Base-by-base conservation (phyloP, 2,113 vertebrate species). In the Erpornis zantholeuca region DNA sequence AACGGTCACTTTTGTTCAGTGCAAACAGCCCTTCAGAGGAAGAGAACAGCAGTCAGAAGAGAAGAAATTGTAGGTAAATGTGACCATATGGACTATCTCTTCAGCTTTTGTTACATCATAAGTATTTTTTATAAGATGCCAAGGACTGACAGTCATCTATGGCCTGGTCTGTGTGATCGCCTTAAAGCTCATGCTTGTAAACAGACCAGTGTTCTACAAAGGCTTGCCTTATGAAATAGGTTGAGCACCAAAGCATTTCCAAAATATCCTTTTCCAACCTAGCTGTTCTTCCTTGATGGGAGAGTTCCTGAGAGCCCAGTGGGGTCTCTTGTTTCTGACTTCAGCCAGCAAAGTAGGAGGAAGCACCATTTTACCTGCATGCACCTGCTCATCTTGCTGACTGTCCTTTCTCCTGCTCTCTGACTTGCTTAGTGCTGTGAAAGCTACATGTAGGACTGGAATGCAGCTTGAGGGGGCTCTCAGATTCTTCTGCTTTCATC, bases 241-340 rank as follows among this genome's bases (percentile, higher is more conserved):
- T 60, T 86, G 66, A 77, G 66, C 73, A 73, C 92, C 86, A 93
- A 88, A 88, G 44, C 79, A 50, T 90, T 95, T 90, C 56, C 31
- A 86, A 82, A 81, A 33, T 77, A 44, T 4, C 36, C 10, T 68
- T 88, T 88, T 80, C 71, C 66, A 86, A 22, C n/a, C 60, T 57
- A 80, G 31, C 64, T 89, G 50, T 53, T 94, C 40, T 57, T 94
- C 36, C 59, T 85, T 50, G 50, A 72, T 56, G 68, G 66, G n/a
- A 38, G 27, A 25, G 35, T 77, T 92, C 63, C 42, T 54, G 24
- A 77, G 60, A 90, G 10, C 64, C 56, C 80, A 57, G 14, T 40
- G 65, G 47, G 36, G 15, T 90, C 60, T 91, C 49, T 94, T 66
- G 11, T 80, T 82, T 82, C 75, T 68, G 28, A 50, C 63, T 76